A percentile compares a stretch with the other conserved stretches of the same genome.
Conservation (phyloP, 2,888 invertebrate genomes). For the Julus scandinavius region DNA sequence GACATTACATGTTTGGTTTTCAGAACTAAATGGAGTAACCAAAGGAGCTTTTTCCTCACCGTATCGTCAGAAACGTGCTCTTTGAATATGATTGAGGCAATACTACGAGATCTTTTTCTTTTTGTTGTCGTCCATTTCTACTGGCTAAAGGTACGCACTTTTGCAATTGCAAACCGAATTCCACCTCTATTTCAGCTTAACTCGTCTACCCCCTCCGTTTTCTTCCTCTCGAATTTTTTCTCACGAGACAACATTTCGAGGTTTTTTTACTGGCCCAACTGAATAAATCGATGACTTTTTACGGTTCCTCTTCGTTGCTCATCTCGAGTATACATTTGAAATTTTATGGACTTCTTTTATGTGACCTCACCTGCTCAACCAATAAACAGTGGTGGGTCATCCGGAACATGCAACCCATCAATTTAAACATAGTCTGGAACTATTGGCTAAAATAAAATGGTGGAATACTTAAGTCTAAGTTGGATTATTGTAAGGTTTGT, state of each 20-base stretch:
- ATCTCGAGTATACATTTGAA: not conserved
- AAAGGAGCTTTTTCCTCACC: slow-evolving; percentile 10
- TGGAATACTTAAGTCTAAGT: not conserved
- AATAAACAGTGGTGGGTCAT: slow-evolving; percentile 20
- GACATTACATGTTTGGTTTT: not conserved
- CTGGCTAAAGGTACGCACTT: slow-evolving; percentile 30
- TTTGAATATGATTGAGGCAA: slow-evolving; percentile 11
- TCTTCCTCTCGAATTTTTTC: not conserved
- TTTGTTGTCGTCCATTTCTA: slow-evolving; percentile 33
- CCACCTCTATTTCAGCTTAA: slow-evolving; percentile 17
- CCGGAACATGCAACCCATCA: not conserved
- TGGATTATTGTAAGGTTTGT: not conserved
- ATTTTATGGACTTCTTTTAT: not conserved
- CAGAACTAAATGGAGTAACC: not conserved
- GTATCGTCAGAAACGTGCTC: not conserved
- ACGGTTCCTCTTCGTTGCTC: not conserved
- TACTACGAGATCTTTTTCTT: not conserved
- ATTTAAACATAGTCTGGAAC: not conserved
- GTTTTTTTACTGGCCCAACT: slow-evolving; percentile 25
- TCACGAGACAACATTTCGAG: slow-evolving; percentile 29
- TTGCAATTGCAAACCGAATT: slow-evolving; percentile 31
- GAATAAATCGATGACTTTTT: slow-evolving; percentile 17
- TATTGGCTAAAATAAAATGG: not conserved
- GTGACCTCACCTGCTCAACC: slow-evolving; percentile 22
- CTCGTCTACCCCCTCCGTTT: not conserved